Evolutionary conservation across 2,113 vertebrate genomes (phyloP), one percentile per base, ranked within the genome.

Genomic region (Drymodes brunneopygia): DNA sequence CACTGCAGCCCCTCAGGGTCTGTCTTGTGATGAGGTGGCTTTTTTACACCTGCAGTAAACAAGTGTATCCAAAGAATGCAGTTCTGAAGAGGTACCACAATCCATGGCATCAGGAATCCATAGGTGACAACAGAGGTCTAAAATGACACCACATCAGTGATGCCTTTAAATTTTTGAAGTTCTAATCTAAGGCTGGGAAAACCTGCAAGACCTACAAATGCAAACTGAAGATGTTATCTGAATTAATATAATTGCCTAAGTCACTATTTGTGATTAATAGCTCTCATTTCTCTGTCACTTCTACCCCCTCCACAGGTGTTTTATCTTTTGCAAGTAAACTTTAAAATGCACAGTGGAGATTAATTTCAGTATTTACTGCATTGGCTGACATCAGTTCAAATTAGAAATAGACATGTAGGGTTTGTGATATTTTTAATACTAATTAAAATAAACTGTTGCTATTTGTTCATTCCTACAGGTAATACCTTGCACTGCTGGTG

Each of bases 321-420:
- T 61, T 36, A 21, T 56, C 56, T 93, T 38, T 90, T 94, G 72
- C 88, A 97, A 96, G 60, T 95, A 94, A 93, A 87, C 58, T 70
- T 95, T 94, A 96, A 96, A 69, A 94, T 86, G 57, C 83, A 53
- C 82, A 86, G 71, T n/a, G 90, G 27, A 69, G 86, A 77, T 96
- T 95, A 87, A 81, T 94, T 86, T 91, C 61, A 94, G 15, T 70
- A 94, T 96, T 92, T 87, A 91, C 47, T 33, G 40, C 62, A 56
- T 21, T 73, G 64, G 47, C 66, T 95, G 88, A 94, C 73, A 96
- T 4, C 22, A 81, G 28, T 96, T 96, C 73, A 81, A 86, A 90
- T 93, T 84, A 95, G 81, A 92, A 88, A 83, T 51, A 70, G 62
- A 66, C 12, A 23, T 25, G 10, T 79, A 90, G 57, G 53, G 38